These are phyloP conservation scores for Sanderia malayensis DNA, from an alignment of 30 jellyfish, hydroid and myxozoan species.

Conservation along the genomic window DNA sequence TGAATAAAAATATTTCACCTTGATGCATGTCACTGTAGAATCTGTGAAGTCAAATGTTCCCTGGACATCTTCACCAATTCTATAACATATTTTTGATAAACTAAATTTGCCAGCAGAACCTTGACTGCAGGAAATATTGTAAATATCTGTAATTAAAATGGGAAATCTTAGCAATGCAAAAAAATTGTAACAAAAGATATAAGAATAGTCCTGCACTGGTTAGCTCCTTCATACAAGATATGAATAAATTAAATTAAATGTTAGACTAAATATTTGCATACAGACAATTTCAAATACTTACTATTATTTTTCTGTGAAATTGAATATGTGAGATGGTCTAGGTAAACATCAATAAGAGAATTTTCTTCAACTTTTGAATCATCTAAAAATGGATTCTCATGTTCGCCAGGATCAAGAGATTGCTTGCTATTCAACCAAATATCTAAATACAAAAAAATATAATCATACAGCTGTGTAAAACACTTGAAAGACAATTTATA, in stretches of 20 bases:
- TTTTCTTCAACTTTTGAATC: constrained; percentile 33
- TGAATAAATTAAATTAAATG: too few species aligned
- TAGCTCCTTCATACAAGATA: too few species aligned
- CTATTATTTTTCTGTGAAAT: constrained; percentile 77
- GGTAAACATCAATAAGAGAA: constrained; percentile 56
- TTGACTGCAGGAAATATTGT: constrained; percentile 76
- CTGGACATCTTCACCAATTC: constrained; percentile 93
- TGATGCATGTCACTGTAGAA: constrained; percentile 66
- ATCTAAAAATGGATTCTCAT: constrained; percentile 75
- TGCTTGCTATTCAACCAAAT: constrained; percentile 22
- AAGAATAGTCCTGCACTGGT: too few species aligned
- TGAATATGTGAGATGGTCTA: constrained; percentile 60
- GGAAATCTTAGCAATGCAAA: too few species aligned
- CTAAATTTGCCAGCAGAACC: constrained; percentile 96
- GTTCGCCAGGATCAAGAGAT: constrained; percentile 5
- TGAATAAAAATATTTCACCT: constrained; percentile 47
- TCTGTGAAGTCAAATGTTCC: constrained; percentile 90
- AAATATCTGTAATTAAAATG: constrained; percentile 81
- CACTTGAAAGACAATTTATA: too few species aligned
- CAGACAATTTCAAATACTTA: constrained; percentile 22
- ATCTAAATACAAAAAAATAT: too few species aligned
- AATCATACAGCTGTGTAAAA: too few species aligned
- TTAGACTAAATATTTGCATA: too few species aligned
- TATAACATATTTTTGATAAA: constrained; percentile 72
- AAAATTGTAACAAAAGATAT: too few species aligned